Evolutionary conservation across 2,888 invertebrate species (phyloP), one percentile per base, ranked within the genome.

Genomic region (Noctua fimbriata): DNA sequence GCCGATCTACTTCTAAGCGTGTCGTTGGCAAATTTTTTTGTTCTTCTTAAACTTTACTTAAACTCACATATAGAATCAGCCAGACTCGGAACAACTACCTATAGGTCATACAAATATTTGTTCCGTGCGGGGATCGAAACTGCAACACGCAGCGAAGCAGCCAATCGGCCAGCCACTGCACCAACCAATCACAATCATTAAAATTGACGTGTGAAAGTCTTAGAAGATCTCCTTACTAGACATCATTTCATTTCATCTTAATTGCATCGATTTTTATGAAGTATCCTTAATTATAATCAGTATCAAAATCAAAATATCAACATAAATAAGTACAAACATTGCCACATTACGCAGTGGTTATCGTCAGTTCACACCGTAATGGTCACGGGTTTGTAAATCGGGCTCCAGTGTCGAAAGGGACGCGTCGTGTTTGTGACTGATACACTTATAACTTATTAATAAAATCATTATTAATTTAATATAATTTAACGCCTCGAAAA

Each of bases 341-440:
- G 16, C 60, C 14, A 14, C 36, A 16, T 63, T 74, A 66, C 65
- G 18, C 60, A 69, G 49, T 74, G 66, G 73, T 91, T 94, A 94
- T 94, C 94, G 74, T 79, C 67, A 66, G 85, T 93, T 94, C 83
- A 92, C 94, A 90, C 87, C 84, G 86, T 86, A 86, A 75, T 93
- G 93, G 83, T 58, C 89, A 63, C 82, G 81, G 90, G 92, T 92
- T 93, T 82, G 90, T 85, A 81, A 83, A 82, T 79, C 73, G 72
- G 70, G 41, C 24, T 73, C 66, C 58, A 73, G 65, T 36, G 70
- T 60, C 67, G 44, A 78, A 70, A 75, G 28, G 69, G 47, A 14
- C 49, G 41, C 49, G 52, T 76, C 66, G n/a, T 72, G 66, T 73
- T 71, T 63, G 41, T 74, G 67, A 80, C 49, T 77, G 74, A 84